Evolutionary conservation across 2,888 invertebrate genomes (phyloP), one percentile per base, ranked within the genome.

Genomic region (Elysia crispata): DNA sequence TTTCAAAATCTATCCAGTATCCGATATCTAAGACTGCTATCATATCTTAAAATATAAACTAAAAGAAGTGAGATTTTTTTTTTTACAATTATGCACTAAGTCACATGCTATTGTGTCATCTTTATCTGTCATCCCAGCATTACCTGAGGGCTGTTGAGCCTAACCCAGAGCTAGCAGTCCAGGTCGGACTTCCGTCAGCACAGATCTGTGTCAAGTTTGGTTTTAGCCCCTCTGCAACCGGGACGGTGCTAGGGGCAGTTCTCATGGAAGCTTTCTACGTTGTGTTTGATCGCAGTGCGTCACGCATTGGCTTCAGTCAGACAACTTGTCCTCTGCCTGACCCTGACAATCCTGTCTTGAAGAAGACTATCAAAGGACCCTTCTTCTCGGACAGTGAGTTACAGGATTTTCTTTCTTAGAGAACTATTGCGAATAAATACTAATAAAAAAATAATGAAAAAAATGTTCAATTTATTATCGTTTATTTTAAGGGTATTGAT

Each of bases 241-340:
- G 92, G 15, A 86, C 90, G 31, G 91, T 92, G 1, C 83, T 92
- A 15, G 92, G 92, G 18, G 91, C 92, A 30, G 89, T 92, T 1
- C 82, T 92, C 31, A 90, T 92, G 90, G 92, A 92, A 84, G 92
- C 91, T 3, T 92, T 88, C 82, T 92, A 91, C 84, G 88, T 91
- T 1, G 86, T 92, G 41, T 92, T 92, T 89, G 92, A 92, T 80
- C 87, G 92, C n/a, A 83, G 81, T 49, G 87, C 89, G 41, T 87
- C 88, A 76, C 83, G 85, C 28, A 84, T 92, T 23, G 90, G 91
- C 3, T 92, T 92, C 87, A 91, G 90, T 0, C 86, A 89, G 77
- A 89, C 91, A 0, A 86, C 89, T 0, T 91, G 92, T 78, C 82
- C 83, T 11, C 81, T 82, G 1, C 79, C 85, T 13, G 80, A 82